Conservation (phyloP, 2,797 vertebrate genomes). For the Crossoptilon crossoptilon region DNA sequence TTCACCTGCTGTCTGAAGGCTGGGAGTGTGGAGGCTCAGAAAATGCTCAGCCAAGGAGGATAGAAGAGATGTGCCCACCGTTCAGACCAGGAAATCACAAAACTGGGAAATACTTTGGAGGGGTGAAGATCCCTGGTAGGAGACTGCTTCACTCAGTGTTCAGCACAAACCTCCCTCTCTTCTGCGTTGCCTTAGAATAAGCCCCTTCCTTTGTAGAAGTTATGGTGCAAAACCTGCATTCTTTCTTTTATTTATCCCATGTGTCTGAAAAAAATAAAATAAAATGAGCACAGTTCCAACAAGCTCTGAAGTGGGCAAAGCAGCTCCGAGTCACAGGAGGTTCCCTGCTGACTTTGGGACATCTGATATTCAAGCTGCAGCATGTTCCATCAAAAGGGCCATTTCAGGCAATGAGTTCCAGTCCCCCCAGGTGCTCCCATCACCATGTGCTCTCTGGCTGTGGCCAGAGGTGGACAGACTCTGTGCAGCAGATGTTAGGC, state of each 20-base stretch:
- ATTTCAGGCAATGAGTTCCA: not conserved
- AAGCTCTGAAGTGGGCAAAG: not conserved
- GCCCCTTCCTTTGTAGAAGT: not conserved
- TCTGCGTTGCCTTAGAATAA: not conserved
- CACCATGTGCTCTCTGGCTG: not conserved
- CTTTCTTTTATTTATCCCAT: not conserved
- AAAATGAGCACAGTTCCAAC: not conserved
- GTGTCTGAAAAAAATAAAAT: not conserved
- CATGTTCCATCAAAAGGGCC: not conserved
- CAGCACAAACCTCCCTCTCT: not conserved
- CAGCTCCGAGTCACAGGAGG: not conserved
- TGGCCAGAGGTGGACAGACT: not conserved
- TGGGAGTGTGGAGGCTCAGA: not conserved
- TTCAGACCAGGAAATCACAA: not conserved
- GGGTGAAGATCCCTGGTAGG: not conserved
- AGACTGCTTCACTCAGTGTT: not conserved
- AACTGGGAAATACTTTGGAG: not conserved
- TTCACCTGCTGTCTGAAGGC: not conserved
- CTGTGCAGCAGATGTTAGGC: conserved; percentile 22
- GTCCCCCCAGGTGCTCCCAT: rapidly evolving
- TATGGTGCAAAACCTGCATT: rapidly evolving
- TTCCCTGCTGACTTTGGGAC: not conserved
- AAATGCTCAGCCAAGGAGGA: not conserved
- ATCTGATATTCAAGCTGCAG: not conserved
- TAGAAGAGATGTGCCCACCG: not conserved